Base-by-base conservation (phyloP, 2,797 vertebrate genomes). In the Valencia hispanica region DNA sequence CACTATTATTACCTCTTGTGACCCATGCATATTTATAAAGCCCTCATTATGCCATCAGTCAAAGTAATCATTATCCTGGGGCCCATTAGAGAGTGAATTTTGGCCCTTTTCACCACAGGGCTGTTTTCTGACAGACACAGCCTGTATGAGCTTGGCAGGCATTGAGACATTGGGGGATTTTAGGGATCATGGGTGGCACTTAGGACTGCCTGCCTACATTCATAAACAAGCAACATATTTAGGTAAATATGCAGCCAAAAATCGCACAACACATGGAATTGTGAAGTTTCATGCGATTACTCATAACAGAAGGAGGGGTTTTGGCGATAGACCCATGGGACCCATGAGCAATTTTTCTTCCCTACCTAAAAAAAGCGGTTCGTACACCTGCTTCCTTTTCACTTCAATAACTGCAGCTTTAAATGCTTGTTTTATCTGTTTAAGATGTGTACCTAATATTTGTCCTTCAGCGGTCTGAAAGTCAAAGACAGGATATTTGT, bases 21-120 rank as follows among this genome's bases (percentile, higher is more conserved):
- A 93, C 91, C 91, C 83, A 88, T 94, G 91, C 92, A 94, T 95
- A 95, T 95, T 94, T 94, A 95, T 94, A 85, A 91, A 90, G 82
- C 66, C 81, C 90, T 94, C 93, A 94, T 95, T 94, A 95, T 94
- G 90, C 91, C 91, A 94, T 95, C 92, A 93, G 86, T 94, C 90
- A 94, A 89, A 89, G 91, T 93, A 89, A 94, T 93, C 91, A 94
- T 94, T 89, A 94, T 94, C 93, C 63, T 78, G 93, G 91, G 94
- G 91, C 92, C 92, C 83, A 93, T 96, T 95, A 94, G 77, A 85
- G 79, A 39, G 68, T 57, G 79, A 84, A 75, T 93, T 90, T 84
- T 91, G 93, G 90, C 90, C 87, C 84, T 4, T 79, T 79, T 68
- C 71, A 76, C 75, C 39, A 30, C 30, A 71, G 83, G 82, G 89